Evolutionary conservation across 2,113 vertebrate species (phyloP), one percentile per base, ranked within the genome.

Genomic region (Ciconia boyciana): DNA sequence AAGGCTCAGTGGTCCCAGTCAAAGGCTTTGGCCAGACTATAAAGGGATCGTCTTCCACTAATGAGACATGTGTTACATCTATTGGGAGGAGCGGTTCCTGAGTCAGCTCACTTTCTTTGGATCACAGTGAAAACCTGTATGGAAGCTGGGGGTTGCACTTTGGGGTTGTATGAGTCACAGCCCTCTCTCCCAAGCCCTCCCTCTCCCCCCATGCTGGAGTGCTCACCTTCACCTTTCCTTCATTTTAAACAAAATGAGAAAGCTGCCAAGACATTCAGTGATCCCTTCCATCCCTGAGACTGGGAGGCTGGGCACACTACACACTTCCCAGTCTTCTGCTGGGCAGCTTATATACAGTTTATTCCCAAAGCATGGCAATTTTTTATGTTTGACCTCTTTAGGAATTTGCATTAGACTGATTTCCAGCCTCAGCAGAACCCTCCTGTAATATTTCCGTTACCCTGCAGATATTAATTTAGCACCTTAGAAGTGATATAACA

Each of bases 81-180:
- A 0, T 11, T 18, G 2, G 3, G 13, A 82, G 10, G 3, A 66
- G 8, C 6, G 3, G 2, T 36, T 81, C 25, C 68, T 43, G 22
- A 64, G 8, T 43, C 39, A 82, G 7, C 8, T 82, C 10, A 31
- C 25, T 76, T 88, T 54, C 34, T 83, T 75, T 51, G 25, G 21
- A 54, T 76, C 52, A 64, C 8, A 46, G 7, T 21, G 43, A 80
- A 83, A 88, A 79, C 4, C 13, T n/a, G 5, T 14, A 9, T 13
- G 32, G 48, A 28, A 55, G 8, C 21, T 21, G 28, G 9, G 2
- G 1, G 2, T 12, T 72, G 48, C 0, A 0, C 16, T 77, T 18
- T 46, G 39, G 6, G 32, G 43, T 14, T 89, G 19, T 43, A 25
- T 0, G 0, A 88, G 28, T 49, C 31, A 48, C 44, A 75, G 0